Evolutionary conservation across 2,113 vertebrate genomes (phyloP), one percentile per base, ranked within the genome.

Genomic region (Saccopteryx bilineata): DNA sequence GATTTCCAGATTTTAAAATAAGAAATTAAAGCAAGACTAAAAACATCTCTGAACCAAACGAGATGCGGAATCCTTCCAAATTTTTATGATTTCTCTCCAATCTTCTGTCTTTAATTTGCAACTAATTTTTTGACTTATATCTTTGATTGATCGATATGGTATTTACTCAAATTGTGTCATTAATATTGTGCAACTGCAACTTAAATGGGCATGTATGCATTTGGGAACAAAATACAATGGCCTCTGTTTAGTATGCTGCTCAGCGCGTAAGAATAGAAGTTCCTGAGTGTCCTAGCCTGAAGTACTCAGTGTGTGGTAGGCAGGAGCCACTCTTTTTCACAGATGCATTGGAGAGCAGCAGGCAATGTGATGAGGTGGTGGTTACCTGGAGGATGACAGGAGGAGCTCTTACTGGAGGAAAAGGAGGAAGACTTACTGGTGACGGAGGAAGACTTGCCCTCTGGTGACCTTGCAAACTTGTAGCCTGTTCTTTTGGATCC

Each of bases 81-180:
- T 54, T 92, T 72, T 74, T 88, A 19, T 76, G 10, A 82, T 75
- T 69, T 63, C 50, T 10, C 54, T 74, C 8, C 19, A 11, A 8
- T 88, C 9, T 66, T 87, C n/a, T 76, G 56, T 7, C 52, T 15
- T 61, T 63, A 68, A 92, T 39, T 90, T 87, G 61, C 84, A 33
- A 60, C 18, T 48, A 88, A 7, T 84, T 54, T 84, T 83, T 56
- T 17, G 79, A 87, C 26, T 94, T 85, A 17, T n/a, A 66, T 56
- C 39, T 39, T 79, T 86, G 78, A 60, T 33, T 26, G 7, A 46
- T 60, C 26, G 50, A 79, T 90, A 14, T 24, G 24, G 80, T 80
- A 75, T 65, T 92, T 92, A 92, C 7, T 94, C 65, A 78, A 88
- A 60, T 83, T 87, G n/a, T 69, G 1, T 86, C 83, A 69, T 95